Evolutionary conservation across 2,888 invertebrate species (phyloP), one percentile per base, ranked within the genome.

Genomic region (Megamerina dolium): DNA sequence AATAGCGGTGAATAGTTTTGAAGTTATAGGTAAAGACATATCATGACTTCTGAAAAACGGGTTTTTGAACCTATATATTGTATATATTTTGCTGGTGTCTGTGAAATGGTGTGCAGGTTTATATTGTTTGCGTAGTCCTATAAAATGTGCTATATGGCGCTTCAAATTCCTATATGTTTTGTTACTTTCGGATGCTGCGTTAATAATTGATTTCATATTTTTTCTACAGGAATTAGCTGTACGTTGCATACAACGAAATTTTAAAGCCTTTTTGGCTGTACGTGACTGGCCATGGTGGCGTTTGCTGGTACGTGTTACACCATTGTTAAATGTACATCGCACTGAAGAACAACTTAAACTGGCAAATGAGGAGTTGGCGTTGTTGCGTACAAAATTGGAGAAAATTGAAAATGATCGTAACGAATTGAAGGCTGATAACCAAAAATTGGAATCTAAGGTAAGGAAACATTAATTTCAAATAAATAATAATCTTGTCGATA

Each of bases 231-330:
- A 91, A 70, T 77, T 87, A 50, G 92, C 92, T 30, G 87, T 91
- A 34, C 78, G 87, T 44, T 96, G 96, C 72, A 88, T 96, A 54
- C 95, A 95, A 71, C 81, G 92, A 53, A 95, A 95, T 76, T 92
- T 95, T 40, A 81, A 89, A 58, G 92, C 92, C 61, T 87, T 93
- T 73, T 79, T 93, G 72, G 81, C 86, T 47, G 92, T 95, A 13
- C 79, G 90, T 31, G 91, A 90, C 72, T 96, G 96, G 96, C 87
- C 91, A 9, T 96, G 96, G 96, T 96, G 96, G 96, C 77, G 91
- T 51, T 78, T 96, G 51, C 81, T 94, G 69, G 87, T 93, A 46
- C 83, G 91, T 56, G 91, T 96, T 37, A 84, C 89, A 40, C 95
- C 95, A 18, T 75, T 96, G 53, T 77, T 96, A 47, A 91, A 93